phyloP scores from a whole-genome alignment of 2,888 invertebrate species.

The Hyppa rectilinea region DNA sequence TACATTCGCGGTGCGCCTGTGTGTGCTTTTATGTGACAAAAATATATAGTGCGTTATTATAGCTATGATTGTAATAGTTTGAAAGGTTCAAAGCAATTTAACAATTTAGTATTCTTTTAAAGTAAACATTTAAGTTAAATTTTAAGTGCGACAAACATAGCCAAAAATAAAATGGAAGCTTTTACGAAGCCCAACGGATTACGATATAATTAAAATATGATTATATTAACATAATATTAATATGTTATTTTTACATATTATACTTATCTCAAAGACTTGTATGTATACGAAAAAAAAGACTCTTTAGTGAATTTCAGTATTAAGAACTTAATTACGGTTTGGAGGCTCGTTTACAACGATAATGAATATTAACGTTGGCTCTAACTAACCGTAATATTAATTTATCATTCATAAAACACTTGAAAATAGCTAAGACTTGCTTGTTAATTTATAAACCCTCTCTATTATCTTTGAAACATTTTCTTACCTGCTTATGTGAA shows the following conservation, averaged over 20 bases:
- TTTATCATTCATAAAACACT: slow-evolving; percentile 34
- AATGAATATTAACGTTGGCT: slow-evolving; percentile 46
- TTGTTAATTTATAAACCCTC: slow-evolving; percentile 6
- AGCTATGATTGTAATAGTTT: neutral
- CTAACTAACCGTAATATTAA: slow-evolving; percentile 31
- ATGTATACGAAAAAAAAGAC: neutral
- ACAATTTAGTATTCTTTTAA: neutral
- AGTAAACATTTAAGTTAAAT: slow-evolving; percentile 7
- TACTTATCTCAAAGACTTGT: neutral
- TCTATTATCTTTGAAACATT: slow-evolving; percentile 1
- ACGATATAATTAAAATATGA: neutral
- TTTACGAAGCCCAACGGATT: neutral
- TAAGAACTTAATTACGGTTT: slow-evolving; percentile 22
- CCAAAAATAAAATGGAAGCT: neutral
- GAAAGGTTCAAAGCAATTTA: neutral
- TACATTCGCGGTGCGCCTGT: too few species aligned
- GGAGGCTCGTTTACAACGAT: slow-evolving; percentile 20
- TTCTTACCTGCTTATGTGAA: neutral
- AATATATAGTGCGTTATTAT: neutral
- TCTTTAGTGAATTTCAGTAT: slow-evolving; percentile 10
- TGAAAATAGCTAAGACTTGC: neutral
- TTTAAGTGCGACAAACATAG: neutral
- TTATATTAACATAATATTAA: neutral
- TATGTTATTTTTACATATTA: neutral
- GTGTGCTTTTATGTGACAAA: slow-evolving; percentile 5